Percentiles rank a stretch among this genome's conserved stretches.
phyloP scores from a whole-genome alignment of 2,888 invertebrate species.

The Lagria hirta region DNA sequence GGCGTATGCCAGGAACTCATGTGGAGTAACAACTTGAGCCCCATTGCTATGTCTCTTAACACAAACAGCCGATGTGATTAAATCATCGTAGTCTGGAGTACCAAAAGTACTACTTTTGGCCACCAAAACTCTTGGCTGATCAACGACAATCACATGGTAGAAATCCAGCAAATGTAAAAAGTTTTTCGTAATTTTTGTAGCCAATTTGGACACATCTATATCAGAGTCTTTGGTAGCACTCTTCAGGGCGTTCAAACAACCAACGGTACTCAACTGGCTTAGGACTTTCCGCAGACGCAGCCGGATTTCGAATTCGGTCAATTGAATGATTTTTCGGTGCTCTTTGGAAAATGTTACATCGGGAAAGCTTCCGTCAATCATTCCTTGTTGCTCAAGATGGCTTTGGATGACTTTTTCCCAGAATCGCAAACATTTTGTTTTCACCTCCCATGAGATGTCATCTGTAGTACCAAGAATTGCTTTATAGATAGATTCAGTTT shows the following conservation, averaged over 20 bases:
- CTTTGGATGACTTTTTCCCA: conserved; percentile 70
- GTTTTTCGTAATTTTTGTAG: conserved; percentile 59
- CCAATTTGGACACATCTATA: conserved; percentile 67
- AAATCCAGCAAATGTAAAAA: conserved; percentile 59
- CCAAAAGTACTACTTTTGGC: conserved; percentile 9
- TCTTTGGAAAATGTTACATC: conserved; percentile 78
- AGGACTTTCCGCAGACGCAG: conserved; percentile 66
- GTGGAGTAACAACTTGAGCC: conserved; percentile 55
- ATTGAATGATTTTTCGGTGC: conserved; percentile 72
- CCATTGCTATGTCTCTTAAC: conserved; percentile 43
- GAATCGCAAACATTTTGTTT: conserved; percentile 68
- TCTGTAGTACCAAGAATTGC: conserved; percentile 64
- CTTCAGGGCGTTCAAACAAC: conserved; percentile 70
- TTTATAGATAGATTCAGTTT: conserved; percentile 60
- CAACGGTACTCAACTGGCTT: conserved; percentile 66
- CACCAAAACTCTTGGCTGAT: conserved; percentile 12
- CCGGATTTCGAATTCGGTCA: conserved; percentile 68
- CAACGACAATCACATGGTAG: conserved; percentile 55
- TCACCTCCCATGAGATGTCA: conserved; percentile 84
- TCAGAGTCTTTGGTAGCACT: conserved; percentile 70
- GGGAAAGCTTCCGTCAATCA: conserved; percentile 80
- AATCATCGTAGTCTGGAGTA: conserved; percentile 40
- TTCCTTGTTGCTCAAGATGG: conserved; percentile 73
- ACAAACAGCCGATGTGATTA: too few species aligned
- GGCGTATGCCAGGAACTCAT: conserved; percentile 63